phyloP scores from a whole-genome alignment of 2,888 invertebrate genomes.

The Peribatodes rhomboidaria region DNA sequence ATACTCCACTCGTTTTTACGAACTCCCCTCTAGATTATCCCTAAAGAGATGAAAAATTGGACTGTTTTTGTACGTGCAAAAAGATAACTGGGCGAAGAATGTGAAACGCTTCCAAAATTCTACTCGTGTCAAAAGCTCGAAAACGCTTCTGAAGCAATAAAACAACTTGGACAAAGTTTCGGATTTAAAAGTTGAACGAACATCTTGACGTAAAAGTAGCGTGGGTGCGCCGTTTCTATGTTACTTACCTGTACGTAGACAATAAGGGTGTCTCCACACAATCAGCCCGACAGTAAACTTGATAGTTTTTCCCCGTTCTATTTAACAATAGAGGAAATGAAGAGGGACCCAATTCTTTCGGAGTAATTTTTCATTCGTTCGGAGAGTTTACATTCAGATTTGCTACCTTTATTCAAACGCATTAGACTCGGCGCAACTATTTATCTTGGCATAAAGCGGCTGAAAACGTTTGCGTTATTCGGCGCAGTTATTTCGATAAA shows the following conservation, averaged over 20 bases:
- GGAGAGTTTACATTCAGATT: constrained; percentile 80
- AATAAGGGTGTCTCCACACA: constrained; percentile 82
- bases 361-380: constrained; percentile 74
- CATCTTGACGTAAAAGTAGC: constrained; percentile 74
- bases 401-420: constrained; percentile 71
- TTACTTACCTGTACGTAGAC: constrained; percentile 82
- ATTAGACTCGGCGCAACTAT: constrained; percentile 75
- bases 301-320: constrained; percentile 83
- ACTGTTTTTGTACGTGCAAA: constrained; percentile 47
- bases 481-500: constrained; percentile 70
- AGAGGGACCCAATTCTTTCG: constrained; percentile 81
- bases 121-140: constrained; percentile 58
- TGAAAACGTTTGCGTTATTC: constrained; percentile 67
- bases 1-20: constrained; percentile 54
- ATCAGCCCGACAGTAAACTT: constrained; percentile 79
- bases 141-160: constrained; percentile 61
- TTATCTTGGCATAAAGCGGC: constrained; percentile 74
- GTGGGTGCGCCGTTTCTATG: constrained; percentile 74
- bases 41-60: constrained; percentile 42
- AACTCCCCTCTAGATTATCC: constrained; percentile 41
- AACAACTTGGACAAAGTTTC: constrained; percentile 66
- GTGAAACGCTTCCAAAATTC: constrained; percentile 55
- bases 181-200: constrained; percentile 77
- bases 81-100: constrained; percentile 43
- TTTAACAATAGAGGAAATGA: constrained; percentile 85